Percentiles rank a stretch among this genome's conserved stretches.
phyloP scores from a whole-genome alignment of 2,797 vertebrate genomes.

The Phaenicophaeus curvirostris region DNA sequence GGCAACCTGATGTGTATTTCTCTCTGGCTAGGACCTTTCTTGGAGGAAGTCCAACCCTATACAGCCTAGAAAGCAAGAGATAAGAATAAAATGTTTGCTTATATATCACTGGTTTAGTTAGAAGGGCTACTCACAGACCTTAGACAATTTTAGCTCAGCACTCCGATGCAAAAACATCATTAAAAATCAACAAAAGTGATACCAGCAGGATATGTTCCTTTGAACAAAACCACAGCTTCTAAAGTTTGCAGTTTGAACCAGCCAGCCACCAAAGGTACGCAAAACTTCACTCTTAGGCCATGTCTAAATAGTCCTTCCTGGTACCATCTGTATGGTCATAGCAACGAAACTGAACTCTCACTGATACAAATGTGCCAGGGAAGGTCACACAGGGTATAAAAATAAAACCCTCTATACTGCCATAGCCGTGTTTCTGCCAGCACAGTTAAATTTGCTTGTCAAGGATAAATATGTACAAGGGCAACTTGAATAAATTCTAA shows the following conservation, averaged over 20 bases:
- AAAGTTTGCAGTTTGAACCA: not conserved
- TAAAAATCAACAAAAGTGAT: not conserved
- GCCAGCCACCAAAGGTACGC: not conserved
- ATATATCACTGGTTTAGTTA: not conserved
- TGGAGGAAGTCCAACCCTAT: not conserved
- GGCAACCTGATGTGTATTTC: not conserved
- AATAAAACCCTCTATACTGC: not conserved
- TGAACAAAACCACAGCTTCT: not conserved
- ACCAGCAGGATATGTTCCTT: not conserved
- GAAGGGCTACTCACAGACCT: not conserved
- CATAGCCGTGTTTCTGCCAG: not conserved
- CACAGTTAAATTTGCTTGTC: not conserved
- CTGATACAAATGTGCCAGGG: accelerated
- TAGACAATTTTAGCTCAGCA: not conserved
- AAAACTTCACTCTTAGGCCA: not conserved
- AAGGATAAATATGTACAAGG: not conserved
- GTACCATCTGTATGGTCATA: not conserved
- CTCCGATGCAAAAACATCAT: not conserved
- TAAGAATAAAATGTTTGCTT: not conserved
- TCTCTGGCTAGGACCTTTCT: not conserved
- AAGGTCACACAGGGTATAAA: not conserved
- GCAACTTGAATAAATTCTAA: not conserved
- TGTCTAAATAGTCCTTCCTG: not conserved
- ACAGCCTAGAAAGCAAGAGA: not conserved
- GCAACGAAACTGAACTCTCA: not conserved